Conservation (phyloP, 2,113 vertebrate genomes). For the Bos javanicus region DNA sequence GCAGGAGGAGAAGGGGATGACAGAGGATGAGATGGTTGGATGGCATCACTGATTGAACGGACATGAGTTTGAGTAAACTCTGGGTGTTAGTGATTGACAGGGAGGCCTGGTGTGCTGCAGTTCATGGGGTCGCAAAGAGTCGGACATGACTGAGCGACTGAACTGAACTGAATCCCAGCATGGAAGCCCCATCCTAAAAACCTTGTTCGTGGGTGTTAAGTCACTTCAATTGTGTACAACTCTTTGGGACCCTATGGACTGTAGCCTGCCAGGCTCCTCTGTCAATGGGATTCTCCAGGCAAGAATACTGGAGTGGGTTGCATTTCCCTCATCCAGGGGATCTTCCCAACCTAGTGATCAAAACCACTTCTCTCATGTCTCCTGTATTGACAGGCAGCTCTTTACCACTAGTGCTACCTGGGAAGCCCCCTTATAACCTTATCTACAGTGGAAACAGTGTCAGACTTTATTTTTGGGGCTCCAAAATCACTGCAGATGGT, state of each 20-base stretch:
- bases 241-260: not conserved
- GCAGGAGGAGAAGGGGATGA: not conserved
- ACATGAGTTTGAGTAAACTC: not conserved
- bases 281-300: not conserved
- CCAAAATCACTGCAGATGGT: too few species aligned
- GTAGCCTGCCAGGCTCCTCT: not conserved
- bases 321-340: not conserved
- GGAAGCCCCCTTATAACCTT: not conserved
- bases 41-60: not conserved
- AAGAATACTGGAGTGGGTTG: not conserved
- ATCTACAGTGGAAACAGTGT: too few species aligned
- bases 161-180: not conserved
- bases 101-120: not conserved
- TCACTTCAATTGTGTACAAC: not conserved
- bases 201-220: not conserved
- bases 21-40: not conserved
- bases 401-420: not conserved
- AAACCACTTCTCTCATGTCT: not conserved
- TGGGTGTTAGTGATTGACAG: not conserved
- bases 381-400: not conserved
- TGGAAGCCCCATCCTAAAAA: not conserved
- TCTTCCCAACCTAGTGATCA: not conserved
- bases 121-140: not conserved
- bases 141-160: not conserved
- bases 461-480: too few species aligned